A percentile compares a stretch with the other conserved stretches of the same genome.
These are phyloP conservation scores for Remorina albescens DNA, from an alignment of 2,797 vertebrate species.

Conservation along the genomic window DNA sequence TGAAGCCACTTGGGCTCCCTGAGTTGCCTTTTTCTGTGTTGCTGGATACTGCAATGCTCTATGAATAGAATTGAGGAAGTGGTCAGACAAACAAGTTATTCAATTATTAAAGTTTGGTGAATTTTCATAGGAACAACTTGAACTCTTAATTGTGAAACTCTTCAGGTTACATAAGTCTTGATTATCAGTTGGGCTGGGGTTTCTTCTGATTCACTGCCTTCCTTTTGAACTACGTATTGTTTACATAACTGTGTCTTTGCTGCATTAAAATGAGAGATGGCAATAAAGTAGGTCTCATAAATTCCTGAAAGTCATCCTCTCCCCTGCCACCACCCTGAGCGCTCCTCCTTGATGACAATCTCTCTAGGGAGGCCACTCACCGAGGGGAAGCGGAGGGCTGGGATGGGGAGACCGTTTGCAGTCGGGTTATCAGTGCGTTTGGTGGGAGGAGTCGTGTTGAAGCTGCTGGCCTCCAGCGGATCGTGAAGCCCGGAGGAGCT, in stretches of 20 bases:
- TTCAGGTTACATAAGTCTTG: no score
- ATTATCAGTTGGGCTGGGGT: neutral
- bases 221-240: neutral
- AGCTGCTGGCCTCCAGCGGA: slow-evolving; percentile 77
- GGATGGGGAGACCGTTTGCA: slow-evolving; percentile 76
- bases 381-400: slow-evolving; percentile 86
- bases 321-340: neutral
- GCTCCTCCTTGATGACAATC: slow-evolving; percentile 36
- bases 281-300: slow-evolving; percentile 20
- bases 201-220: neutral
- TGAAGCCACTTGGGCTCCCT: slow-evolving; percentile 86
- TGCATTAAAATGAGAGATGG: neutral
- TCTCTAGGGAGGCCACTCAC: slow-evolving; percentile 79
- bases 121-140: no score
- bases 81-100: slow-evolving; percentile 9
- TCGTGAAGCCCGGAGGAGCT: slow-evolving; percentile 94
- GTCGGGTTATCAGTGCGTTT: slow-evolving; percentile 53
- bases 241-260: slow-evolving; percentile 14
- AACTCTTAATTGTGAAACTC: neutral
- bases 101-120: no score
- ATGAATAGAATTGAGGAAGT: slow-evolving; percentile 35
- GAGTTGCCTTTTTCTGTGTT: slow-evolving; percentile 78
- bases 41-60: slow-evolving; percentile 91
- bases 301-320: slow-evolving; percentile 4
- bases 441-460: slow-evolving; percentile 59